Evolutionary conservation across 2,113 vertebrate genomes (phyloP).

Genomic region (Oceanites oceanicus): DNA sequence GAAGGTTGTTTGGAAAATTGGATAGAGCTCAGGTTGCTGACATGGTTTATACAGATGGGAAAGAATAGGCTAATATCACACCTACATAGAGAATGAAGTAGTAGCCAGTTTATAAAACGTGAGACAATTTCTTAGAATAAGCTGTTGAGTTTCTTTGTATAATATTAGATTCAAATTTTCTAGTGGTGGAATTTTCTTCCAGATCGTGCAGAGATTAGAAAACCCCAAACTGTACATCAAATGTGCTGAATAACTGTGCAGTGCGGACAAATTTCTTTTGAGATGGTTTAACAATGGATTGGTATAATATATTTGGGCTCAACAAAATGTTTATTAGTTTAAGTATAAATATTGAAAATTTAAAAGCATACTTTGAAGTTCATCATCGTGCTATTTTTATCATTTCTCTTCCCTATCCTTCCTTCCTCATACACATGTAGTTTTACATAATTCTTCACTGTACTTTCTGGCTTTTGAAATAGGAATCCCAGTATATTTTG

Average conservation of each 20-base stretch:
- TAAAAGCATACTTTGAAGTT: not conserved
- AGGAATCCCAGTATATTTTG: not conserved
- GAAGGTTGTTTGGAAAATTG: slow-evolving; percentile 13
- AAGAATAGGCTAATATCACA: not conserved
- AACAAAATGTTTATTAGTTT: not conserved
- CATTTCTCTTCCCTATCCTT: not conserved
- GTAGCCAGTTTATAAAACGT: not conserved
- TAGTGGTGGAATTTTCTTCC: not conserved
- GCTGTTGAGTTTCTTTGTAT: not conserved
- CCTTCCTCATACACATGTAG: not conserved
- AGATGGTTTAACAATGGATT: not conserved
- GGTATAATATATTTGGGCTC: not conserved
- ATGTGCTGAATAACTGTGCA: not conserved
- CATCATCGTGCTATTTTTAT: not conserved
- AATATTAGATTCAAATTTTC: not conserved
- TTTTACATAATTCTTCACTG: not conserved
- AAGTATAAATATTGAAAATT: not conserved
- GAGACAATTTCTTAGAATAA: not conserved
- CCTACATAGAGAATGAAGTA: not conserved
- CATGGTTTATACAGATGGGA: not conserved
- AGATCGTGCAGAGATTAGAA: not conserved
- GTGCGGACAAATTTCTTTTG: not conserved
- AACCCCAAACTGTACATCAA: not conserved
- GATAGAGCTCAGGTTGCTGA: not conserved
- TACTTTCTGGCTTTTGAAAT: not conserved